phyloP scores from a whole-genome alignment of 2,797 vertebrate species.

The Urophycis tenuis region DNA sequence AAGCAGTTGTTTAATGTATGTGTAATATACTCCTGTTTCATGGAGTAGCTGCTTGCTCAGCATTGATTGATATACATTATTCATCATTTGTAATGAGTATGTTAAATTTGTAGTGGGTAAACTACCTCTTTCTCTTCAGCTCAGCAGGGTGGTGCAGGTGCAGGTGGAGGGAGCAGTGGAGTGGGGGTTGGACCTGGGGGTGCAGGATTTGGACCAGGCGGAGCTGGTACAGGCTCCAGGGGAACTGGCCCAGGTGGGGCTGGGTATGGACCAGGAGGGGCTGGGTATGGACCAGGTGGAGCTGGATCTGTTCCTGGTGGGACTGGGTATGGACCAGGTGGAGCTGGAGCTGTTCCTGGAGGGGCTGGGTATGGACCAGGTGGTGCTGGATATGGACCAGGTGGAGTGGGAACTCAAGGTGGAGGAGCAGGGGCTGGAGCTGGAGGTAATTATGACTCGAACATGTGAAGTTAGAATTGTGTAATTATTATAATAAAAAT shows the following conservation, averaged over 20 bases:
- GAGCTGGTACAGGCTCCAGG: conserved; percentile 15
- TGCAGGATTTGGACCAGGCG: conserved; percentile 23
- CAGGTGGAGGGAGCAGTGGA: conserved; percentile 40
- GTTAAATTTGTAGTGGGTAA: neutral
- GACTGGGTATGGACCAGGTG: conserved; percentile 14
- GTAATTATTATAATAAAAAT: neutral
- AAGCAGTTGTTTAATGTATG: neutral
- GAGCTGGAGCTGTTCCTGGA: conserved; percentile 6
- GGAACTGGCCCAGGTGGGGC: conserved; percentile 18
- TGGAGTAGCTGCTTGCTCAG: too few species aligned
- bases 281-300: conserved; percentile 2
- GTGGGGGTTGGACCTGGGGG: conserved; percentile 22
- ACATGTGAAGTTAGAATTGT: neutral
- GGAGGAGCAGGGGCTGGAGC: conserved; percentile 22
- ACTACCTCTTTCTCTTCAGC: conserved; percentile 36
- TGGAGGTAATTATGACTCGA: conserved; percentile 47
- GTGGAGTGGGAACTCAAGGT: too few species aligned
- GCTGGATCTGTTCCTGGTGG: neutral
- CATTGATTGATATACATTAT: neutral
- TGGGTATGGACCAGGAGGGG: conserved; percentile 16
- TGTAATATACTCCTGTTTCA: too few species aligned
- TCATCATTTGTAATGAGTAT: neutral
- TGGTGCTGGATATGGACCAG: too few species aligned
- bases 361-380: too few species aligned
- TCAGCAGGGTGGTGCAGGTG: conserved; percentile 37